Conservation (phyloP, 2,113 vertebrate genomes). For the Erythrolamprus reginae region DNA sequence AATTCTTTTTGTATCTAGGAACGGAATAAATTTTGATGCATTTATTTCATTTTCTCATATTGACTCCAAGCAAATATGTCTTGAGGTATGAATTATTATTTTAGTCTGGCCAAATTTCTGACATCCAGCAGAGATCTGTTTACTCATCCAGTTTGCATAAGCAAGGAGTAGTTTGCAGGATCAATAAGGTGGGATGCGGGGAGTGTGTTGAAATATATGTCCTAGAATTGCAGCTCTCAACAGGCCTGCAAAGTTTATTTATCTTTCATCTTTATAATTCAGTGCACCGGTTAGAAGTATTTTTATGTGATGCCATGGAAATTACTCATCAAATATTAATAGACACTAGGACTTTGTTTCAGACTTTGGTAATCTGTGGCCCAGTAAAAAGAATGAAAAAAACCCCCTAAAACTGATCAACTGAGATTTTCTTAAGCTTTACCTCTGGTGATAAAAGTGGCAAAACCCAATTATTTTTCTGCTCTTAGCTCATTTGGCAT, state of each 20-base stretch:
- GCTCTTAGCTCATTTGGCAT: neutral
- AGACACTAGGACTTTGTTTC: neutral
- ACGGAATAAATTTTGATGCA: conserved; percentile 1
- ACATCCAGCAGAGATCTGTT: neutral
- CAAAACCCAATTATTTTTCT: neutral
- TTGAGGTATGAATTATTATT: neutral
- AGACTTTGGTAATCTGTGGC: conserved; percentile 5
- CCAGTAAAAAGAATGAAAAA: neutral
- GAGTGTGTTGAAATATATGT: neutral
- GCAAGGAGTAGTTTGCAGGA: neutral
- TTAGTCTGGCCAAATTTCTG: conserved; percentile 8
- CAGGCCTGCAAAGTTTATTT: neutral
- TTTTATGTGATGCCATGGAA: conserved; percentile 9
- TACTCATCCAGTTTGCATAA: conserved; percentile 18
- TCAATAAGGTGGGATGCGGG: neutral
- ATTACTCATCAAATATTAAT: conserved; percentile 21
- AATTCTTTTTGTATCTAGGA: neutral
- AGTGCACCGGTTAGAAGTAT: neutral
- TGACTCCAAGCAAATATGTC: conserved; percentile 1
- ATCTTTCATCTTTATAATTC: conserved; percentile 15
- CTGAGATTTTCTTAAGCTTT: neutral
- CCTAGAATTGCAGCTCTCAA: neutral
- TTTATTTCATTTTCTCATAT: conserved; percentile 16
- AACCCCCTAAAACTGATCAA: no score
- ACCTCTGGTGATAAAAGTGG: neutral